Conservation (phyloP, 1,140 invertebrate species). For the Bombus confusus region DNA sequence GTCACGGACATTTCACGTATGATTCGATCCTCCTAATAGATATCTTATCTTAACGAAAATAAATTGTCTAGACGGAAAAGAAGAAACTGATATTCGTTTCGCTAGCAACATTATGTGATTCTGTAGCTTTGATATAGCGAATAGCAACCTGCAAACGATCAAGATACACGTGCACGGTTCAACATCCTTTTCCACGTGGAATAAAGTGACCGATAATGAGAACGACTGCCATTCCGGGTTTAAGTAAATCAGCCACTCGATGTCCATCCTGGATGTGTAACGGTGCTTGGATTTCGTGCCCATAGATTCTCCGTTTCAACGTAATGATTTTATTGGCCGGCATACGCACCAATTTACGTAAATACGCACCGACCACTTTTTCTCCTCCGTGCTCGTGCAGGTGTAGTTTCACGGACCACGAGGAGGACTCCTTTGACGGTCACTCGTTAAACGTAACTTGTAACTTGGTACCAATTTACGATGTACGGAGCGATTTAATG, state of each 20-base stretch:
- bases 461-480: constrained; percentile 66
- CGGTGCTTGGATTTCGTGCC: constrained; percentile 42
- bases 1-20: background rate
- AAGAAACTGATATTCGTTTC: background rate
- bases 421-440: constrained; percentile 26
- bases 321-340: constrained; percentile 51
- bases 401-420: background rate
- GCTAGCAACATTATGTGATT: background rate
- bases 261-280: constrained; percentile 16
- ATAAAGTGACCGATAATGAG: constrained; percentile 18
- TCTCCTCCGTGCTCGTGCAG: background rate
- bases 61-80: background rate
- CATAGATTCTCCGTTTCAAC: constrained; percentile 27
- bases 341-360: constrained; percentile 44
- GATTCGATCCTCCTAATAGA: background rate
- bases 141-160: background rate
- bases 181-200: constrained; percentile 6
- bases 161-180: background rate
- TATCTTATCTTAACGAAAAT: background rate
- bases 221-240: constrained; percentile 18
- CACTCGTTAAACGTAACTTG: constrained; percentile 57
- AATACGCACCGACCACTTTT: constrained; percentile 18
- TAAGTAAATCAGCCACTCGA: constrained; percentile 35
- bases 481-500: constrained; percentile 64
- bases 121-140: background rate